These are phyloP conservation scores for Goniozus legneri DNA, from an alignment of 1,140 invertebrate species.

Conservation along the genomic window DNA sequence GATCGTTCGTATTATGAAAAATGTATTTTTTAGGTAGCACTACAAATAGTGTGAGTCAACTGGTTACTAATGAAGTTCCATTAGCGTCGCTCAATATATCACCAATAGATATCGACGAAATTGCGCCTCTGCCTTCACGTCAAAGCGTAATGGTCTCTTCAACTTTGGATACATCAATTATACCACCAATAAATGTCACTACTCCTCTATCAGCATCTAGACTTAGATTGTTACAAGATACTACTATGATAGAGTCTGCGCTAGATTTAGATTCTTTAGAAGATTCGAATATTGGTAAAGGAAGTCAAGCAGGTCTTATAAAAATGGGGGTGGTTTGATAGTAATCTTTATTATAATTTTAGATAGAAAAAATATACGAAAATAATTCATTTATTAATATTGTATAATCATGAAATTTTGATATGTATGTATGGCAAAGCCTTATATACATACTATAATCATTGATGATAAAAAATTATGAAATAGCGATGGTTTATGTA, in stretches of 20 bases:
- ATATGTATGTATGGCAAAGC: no score
- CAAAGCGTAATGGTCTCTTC: slow-evolving; percentile 41
- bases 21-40: slow-evolving; percentile 57
- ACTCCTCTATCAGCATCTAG: slow-evolving; percentile 59
- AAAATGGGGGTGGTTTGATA: slow-evolving; percentile 47
- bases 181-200: slow-evolving; percentile 38
- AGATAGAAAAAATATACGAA: no score
- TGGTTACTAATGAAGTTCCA: slow-evolving; percentile 63
- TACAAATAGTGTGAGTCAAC: slow-evolving; percentile 62
- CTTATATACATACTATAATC: no score
- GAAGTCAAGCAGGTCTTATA: slow-evolving; percentile 57
- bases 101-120: slow-evolving; percentile 50
- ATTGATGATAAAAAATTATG: no score
- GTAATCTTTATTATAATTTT: no score
- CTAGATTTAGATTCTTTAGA: slow-evolving; percentile 79
- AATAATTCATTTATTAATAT: no score
- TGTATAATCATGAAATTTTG: no score
- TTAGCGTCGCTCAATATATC: slow-evolving; percentile 55
- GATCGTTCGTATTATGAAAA: slow-evolving; percentile 8
- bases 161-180: slow-evolving; percentile 34
- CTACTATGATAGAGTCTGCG: slow-evolving; percentile 83
- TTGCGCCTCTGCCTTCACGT: slow-evolving; percentile 43
- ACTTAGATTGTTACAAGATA: slow-evolving; percentile 71
- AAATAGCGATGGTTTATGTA: no score
- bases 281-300: slow-evolving; percentile 58